These are phyloP conservation scores for Alcedo quadribrachys DNA, from an alignment of 2,797 vertebrate genomes.

Conservation along the genomic window DNA sequence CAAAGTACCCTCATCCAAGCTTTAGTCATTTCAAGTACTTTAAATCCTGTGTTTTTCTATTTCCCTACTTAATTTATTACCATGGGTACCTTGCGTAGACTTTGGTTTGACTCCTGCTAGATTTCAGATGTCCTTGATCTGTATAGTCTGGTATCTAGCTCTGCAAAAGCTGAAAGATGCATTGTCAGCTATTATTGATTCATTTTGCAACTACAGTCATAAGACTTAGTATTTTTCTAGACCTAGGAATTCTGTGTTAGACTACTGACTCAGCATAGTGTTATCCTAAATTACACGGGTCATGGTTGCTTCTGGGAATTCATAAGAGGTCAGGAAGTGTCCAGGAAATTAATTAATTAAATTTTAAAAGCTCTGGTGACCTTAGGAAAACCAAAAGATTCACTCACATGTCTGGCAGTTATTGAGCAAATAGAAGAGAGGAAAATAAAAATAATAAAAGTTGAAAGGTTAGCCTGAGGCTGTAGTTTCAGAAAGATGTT, in stretches of 20 bases:
- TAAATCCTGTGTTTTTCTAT: neutral
- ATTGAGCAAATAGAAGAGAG: neutral
- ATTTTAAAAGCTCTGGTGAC: neutral
- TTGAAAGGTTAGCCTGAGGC: neutral
- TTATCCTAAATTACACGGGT: neutral
- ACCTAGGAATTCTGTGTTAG: neutral
- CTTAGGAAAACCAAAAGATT: neutral
- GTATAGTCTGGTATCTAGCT: neutral
- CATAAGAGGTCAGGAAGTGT: neutral
- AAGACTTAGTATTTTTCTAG: neutral
- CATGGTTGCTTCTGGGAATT: slow-evolving; percentile 31
- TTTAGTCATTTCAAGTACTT: neutral
- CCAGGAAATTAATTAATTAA: slow-evolving; percentile 21
- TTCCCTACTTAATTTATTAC: neutral
- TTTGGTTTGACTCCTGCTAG: neutral
- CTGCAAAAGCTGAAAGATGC: slow-evolving; percentile 1
- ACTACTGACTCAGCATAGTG: slow-evolving; percentile 1
- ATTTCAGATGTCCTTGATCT: neutral
- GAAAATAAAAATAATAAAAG: neutral
- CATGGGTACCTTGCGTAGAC: neutral
- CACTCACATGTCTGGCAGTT: neutral
- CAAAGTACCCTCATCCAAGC: neutral
- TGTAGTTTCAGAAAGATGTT: neutral
- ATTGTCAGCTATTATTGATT: neutral
- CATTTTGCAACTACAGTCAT: neutral